Conservation (phyloP, 2,797 vertebrate genomes). For the Psittacula derbiana region DNA sequence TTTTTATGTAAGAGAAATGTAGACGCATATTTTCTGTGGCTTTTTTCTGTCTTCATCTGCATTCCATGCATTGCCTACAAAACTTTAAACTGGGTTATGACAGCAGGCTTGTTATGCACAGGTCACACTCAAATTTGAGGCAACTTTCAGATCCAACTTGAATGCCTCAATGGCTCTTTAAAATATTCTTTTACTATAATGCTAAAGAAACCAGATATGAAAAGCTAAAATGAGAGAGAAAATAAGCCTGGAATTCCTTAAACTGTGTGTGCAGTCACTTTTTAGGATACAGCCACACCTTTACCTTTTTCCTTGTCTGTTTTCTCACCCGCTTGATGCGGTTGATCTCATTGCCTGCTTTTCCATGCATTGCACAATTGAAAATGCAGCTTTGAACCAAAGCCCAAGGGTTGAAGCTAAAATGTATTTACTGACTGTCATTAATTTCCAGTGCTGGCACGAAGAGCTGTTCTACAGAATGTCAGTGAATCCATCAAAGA, state of each 20-base stretch:
- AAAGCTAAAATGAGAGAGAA: background rate
- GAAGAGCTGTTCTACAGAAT: constrained; percentile 82
- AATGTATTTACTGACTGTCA: constrained; percentile 10
- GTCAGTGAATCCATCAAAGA: constrained; percentile 87
- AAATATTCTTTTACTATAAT: background rate
- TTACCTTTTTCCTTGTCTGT: background rate
- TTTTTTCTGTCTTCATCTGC: constrained; percentile 16
- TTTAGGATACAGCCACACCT: constrained; percentile 15
- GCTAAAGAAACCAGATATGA: background rate
- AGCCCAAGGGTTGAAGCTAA: background rate
- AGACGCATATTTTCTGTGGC: background rate
- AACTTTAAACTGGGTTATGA: background rate
- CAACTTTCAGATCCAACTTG: background rate
- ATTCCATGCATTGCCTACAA: background rate
- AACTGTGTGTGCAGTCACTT: background rate
- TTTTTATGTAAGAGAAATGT: background rate
- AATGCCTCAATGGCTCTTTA: background rate
- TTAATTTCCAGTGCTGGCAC: constrained; percentile 83
- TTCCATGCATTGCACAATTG: background rate
- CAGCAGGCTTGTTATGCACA: background rate
- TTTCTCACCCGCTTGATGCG: background rate
- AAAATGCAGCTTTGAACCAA: constrained; percentile 7
- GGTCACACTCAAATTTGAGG: background rate
- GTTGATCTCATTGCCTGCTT: constrained; percentile 6
- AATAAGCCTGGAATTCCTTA: background rate